Evolutionary conservation across 2,113 vertebrate genomes (phyloP).

Genomic region (Malurus cyaneus): DNA sequence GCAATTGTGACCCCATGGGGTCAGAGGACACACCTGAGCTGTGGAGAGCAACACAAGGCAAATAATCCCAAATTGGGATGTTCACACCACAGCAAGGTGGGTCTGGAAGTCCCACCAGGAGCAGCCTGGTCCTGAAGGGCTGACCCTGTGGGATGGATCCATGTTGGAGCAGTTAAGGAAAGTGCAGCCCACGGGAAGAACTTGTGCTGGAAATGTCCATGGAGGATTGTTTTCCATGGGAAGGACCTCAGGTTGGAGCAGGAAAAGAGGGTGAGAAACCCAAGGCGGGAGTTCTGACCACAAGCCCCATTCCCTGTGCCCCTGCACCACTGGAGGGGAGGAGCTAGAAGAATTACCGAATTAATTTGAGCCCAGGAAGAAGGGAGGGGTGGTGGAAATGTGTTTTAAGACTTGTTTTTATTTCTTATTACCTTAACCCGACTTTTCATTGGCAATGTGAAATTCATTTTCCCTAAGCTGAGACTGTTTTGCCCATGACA

Average conservation of each 20-base stretch:
- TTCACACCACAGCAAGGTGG: no score
- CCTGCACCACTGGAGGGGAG: not conserved
- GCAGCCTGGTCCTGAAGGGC: not conserved
- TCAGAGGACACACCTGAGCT: no score
- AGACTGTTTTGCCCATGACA: not conserved
- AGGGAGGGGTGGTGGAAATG: not conserved
- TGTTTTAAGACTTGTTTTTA: not conserved
- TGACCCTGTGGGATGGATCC: not conserved
- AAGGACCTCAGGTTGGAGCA: not conserved
- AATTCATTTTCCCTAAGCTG: not conserved
- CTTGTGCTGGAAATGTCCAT: rapidly evolving
- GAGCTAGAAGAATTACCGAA: not conserved
- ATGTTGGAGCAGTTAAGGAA: rapidly evolving
- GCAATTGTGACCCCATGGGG: not conserved
- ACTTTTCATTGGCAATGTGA: not conserved
- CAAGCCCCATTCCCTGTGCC: not conserved
- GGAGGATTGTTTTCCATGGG: not conserved
- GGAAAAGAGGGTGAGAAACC: not conserved
- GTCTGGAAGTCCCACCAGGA: not conserved
- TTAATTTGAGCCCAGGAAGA: not conserved
- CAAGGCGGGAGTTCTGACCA: not conserved
- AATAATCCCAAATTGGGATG: no score
- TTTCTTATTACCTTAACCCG: not conserved
- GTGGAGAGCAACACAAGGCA: no score
- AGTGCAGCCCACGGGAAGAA: not conserved